A percentile compares a stretch with the other conserved stretches of the same genome.
phyloP scores from a whole-genome alignment of 92 coral and sea anemone species.

The Plumapathes pennacea region DNA sequence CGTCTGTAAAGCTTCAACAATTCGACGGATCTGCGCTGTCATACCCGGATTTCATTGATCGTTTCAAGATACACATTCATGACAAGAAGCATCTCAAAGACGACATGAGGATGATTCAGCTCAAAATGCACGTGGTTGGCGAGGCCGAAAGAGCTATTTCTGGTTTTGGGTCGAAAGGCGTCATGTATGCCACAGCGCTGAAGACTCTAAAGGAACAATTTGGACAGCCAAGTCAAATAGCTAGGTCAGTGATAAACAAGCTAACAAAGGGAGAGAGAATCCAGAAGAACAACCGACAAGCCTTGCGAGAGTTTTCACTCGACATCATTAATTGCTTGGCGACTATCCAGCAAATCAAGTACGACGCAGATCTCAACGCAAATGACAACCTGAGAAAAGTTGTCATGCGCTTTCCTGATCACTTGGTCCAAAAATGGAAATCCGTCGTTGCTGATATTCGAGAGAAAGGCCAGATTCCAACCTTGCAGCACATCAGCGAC shows the following conservation, averaged over 20 bases:
- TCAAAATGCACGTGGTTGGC: slow-evolving; percentile 37
- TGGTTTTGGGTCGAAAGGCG: slow-evolving; percentile 41
- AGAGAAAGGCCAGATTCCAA: slow-evolving; percentile 11
- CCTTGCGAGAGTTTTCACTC: too few species aligned
- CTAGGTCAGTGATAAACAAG: slow-evolving; percentile 23
- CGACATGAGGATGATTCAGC: slow-evolving; percentile 39
- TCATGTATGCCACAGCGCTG: slow-evolving; percentile 28
- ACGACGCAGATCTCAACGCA: slow-evolving; percentile 9
- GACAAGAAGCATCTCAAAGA: slow-evolving; percentile 31
- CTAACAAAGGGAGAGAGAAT: slow-evolving; percentile 31
- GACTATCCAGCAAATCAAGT: background rate
- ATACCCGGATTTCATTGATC: slow-evolving; percentile 7
- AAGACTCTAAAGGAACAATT: slow-evolving; percentile 42
- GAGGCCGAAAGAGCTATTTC: slow-evolving; percentile 41
- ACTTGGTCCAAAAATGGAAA: slow-evolving; percentile 11
- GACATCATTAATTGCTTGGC: background rate
- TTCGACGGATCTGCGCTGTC: slow-evolving; percentile 1
- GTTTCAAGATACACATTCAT: slow-evolving; percentile 41
- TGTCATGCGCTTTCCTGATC: slow-evolving; percentile 9
- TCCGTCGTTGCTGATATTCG: slow-evolving; percentile 4
- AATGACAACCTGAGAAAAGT: slow-evolving; percentile 9
- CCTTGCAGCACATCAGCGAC: slow-evolving; percentile 8
- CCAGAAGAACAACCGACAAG: too few species aligned
- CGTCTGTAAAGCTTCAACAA: background rate
- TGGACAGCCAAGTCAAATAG: slow-evolving; percentile 20